These are phyloP conservation scores for Sthenelais limicola DNA, from an alignment of 2,888 invertebrate genomes.

Conservation along the genomic window DNA sequence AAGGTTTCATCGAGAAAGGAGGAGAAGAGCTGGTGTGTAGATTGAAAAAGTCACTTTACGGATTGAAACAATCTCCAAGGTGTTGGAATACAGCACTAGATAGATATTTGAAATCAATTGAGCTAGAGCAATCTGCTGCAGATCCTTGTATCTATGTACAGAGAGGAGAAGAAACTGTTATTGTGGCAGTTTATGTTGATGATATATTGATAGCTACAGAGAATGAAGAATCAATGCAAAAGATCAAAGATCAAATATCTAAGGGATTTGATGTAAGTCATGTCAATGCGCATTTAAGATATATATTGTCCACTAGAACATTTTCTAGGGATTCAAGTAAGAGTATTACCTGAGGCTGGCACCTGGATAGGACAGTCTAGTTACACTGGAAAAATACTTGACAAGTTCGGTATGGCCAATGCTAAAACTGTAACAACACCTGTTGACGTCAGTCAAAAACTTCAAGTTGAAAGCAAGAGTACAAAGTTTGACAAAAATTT, in stretches of 20 bases:
- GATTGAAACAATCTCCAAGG: conserved; percentile 16
- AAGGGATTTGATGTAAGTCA: too few species aligned
- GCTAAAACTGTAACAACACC: conserved; percentile 21
- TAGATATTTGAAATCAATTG: background rate
- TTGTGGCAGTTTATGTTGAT: conserved; percentile 24
- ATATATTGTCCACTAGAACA: too few species aligned
- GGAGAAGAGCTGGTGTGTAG: conserved; percentile 48
- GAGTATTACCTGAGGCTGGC: too few species aligned
- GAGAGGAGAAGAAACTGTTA: conserved; percentile 12
- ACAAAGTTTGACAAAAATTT: conserved; percentile 10
- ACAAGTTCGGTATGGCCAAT: conserved; percentile 23
- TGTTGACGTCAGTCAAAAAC: background rate
- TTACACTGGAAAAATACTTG: conserved; percentile 16
- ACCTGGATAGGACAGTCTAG: conserved; percentile 37
- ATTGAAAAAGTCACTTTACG: conserved; percentile 47
- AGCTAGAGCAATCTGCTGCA: background rate
- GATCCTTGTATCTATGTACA: conserved; percentile 24
- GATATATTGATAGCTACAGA: too few species aligned
- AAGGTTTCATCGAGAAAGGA: conserved; percentile 49
- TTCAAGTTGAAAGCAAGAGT: background rate
- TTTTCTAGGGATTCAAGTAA: too few species aligned
- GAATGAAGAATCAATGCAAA: too few species aligned
- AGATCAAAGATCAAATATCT: too few species aligned
- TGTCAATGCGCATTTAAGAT: too few species aligned
- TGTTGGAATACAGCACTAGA: conserved; percentile 31